Conservation (phyloP, 2,113 vertebrate species). For the Lasiurus borealis region DNA sequence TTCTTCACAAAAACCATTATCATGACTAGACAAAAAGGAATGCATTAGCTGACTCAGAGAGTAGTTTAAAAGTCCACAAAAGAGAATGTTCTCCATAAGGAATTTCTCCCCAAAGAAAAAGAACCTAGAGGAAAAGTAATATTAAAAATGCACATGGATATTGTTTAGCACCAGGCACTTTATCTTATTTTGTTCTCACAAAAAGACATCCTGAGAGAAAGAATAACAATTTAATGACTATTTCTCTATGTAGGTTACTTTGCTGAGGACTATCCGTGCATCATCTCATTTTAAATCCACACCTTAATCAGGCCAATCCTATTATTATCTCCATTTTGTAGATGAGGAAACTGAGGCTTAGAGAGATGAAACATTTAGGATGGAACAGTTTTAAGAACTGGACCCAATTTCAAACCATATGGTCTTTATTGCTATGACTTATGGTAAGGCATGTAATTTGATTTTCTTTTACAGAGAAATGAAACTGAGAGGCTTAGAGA, state of each 20-base stretch:
- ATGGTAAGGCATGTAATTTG: neutral
- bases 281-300: neutral
- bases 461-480: slow-evolving; percentile 30
- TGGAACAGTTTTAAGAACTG: neutral
- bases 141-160: neutral
- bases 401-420: neutral
- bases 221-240: neutral
- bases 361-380: neutral
- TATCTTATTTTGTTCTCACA: neutral
- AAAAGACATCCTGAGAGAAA: neutral
- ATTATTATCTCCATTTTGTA: neutral
- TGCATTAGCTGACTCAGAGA: neutral
- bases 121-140: neutral
- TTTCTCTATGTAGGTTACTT: neutral
- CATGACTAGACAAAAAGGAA: neutral
- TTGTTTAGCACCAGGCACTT: neutral
- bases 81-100: neutral
- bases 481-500: neutral
- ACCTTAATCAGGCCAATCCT: neutral
- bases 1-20: neutral
- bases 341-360: neutral
- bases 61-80: neutral
- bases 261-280: neutral
- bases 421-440: neutral
- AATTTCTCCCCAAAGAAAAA: slow-evolving; percentile 24